Evolutionary conservation across 2,888 invertebrate species (phyloP), one percentile per base, ranked within the genome.

Genomic region (Euplagia quadripunctaria): DNA sequence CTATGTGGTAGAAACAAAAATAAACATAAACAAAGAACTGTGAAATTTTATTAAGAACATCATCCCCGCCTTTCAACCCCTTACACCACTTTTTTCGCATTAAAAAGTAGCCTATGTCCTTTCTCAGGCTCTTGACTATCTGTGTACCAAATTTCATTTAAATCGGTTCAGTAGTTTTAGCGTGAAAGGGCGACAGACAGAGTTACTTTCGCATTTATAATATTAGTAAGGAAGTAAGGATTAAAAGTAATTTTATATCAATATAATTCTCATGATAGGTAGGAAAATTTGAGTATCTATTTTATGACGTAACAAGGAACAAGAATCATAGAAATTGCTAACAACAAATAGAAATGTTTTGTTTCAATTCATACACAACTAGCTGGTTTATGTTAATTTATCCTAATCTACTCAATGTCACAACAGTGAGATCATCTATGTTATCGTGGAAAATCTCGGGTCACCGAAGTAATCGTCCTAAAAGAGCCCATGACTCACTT

Each of bases 391-490:
- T 78, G 64, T 63, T 79, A 77, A 77, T 79, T 77, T 72, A 73
- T 69, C 77, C 77, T 71, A 84, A 79, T 78, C 83, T 72, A 77
- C 58, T 81, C 79, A 84, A 81, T 82, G 84, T 75, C 82, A 84
- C 72, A 73, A 73, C 72, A 82, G 79, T 90, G 91, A 90, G 88
- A 89, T 89, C 89, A 91, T 88, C 88, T 85, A 79, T 79, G 74
- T 77, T 85, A 88, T 80, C 72, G 81, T 83, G 64, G 72, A 63
- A 61, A 81, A 76, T 79, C 79, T 81, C 82, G 75, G 82, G 82
- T 83, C 85, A 86, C 83, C 76, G 82, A 84, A 84, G 85, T 86
- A 84, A 85, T 81, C 82, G 82, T 85, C 86, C 86, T 79, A 89
- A 91, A 90, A 88, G 83, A 87, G 84, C 78, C 70, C 64, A 79